Conservation (phyloP, 2,113 vertebrate species). For the Tapirus terrestris region DNA sequence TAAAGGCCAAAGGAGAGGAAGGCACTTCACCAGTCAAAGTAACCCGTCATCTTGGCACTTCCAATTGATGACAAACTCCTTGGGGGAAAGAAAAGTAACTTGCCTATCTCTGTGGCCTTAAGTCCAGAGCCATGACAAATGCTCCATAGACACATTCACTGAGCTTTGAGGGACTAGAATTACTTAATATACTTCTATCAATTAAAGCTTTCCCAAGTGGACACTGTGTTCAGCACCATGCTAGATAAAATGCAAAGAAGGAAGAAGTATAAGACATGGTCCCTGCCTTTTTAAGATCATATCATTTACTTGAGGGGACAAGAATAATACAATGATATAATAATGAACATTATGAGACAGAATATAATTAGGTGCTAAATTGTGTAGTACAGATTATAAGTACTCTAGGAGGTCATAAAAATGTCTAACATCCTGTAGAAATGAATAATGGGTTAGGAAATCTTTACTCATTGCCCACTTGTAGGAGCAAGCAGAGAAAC, state of each 20-base stretch:
- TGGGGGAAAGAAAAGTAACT: neutral
- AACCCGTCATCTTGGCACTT: neutral
- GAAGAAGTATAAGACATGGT: neutral
- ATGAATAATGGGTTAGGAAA: constrained; percentile 57
- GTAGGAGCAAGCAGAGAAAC: constrained; percentile 40
- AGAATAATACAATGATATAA: constrained; percentile 57
- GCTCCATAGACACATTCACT: neutral
- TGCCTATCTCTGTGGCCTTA: neutral
- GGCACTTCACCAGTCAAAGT: neutral
- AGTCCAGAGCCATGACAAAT: neutral
- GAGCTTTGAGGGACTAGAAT: neutral
- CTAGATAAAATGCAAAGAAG: neutral
- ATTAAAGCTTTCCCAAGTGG: constrained; percentile 16
- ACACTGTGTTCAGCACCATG: neutral
- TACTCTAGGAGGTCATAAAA: constrained; percentile 63
- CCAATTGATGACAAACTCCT: neutral
- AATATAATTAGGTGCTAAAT: constrained; percentile 74
- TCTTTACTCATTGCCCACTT: neutral
- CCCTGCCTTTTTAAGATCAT: constrained; percentile 48
- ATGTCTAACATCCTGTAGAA: constrained; percentile 54
- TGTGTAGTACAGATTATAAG: constrained; percentile 61
- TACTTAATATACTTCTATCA: neutral
- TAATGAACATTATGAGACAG: constrained; percentile 59
- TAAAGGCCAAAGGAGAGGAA: neutral
- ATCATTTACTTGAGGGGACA: constrained; percentile 53